A percentile compares a stretch with the other conserved stretches of the same genome.
phyloP scores from a whole-genome alignment of 2,113 vertebrate genomes.

The Garra rufa region DNA sequence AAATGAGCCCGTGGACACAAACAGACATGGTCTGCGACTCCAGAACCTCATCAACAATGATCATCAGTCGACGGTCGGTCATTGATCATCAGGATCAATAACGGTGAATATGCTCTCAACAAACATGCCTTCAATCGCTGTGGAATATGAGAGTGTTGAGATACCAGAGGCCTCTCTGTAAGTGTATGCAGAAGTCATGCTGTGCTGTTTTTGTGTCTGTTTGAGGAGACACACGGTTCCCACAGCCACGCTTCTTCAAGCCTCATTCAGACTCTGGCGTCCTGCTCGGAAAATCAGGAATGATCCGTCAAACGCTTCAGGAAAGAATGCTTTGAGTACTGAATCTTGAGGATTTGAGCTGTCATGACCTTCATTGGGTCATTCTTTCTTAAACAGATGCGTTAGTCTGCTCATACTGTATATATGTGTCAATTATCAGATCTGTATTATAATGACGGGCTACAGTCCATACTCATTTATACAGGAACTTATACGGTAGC shows the following conservation, averaged over 20 bases:
- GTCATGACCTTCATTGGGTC: not conserved
- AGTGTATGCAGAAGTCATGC: not conserved
- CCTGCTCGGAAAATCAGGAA: slow-evolving; percentile 69
- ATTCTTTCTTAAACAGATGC: not conserved
- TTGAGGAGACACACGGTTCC: slow-evolving; percentile 57
- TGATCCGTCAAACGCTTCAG: slow-evolving; percentile 62
- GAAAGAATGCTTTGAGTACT: slow-evolving; percentile 64
- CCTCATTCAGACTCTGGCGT: slow-evolving; percentile 65
- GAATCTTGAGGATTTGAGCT: not conserved
- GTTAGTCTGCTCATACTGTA: not conserved
- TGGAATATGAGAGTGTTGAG: not conserved
- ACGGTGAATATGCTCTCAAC: slow-evolving; percentile 9
- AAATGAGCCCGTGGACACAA: slow-evolving; percentile 54
- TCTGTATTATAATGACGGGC: no score
- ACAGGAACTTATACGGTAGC: not conserved
- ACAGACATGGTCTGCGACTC: not conserved
- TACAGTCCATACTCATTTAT: not conserved
- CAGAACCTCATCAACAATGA: no score
- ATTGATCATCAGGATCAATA: slow-evolving; percentile 3
- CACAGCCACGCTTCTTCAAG: slow-evolving; percentile 59
- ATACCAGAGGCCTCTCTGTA: not conserved
- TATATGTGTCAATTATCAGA: no score
- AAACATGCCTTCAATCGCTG: not conserved
- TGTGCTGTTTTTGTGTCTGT: slow-evolving; percentile 42
- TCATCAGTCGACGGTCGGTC: no score